Base-by-base conservation (phyloP, 2,888 invertebrate species). In the Dasysyrphus tricinctus region DNA sequence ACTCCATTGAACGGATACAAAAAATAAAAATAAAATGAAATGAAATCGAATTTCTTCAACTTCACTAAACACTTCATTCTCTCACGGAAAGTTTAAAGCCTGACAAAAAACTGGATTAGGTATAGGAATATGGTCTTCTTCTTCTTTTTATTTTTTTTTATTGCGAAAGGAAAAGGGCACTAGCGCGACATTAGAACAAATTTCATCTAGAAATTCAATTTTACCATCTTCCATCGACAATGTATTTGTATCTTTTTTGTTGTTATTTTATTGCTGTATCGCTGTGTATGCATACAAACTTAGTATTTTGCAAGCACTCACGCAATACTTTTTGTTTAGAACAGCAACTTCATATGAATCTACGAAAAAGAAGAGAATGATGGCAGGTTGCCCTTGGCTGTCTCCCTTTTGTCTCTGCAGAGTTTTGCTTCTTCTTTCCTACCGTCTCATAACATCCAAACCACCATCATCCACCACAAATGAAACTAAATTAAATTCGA, bases 401-500 rank as follows among this genome's bases (percentile, higher is more conserved):
- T 69, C 63, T 56, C 32, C 37, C 73, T 65, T 65, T 63, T 56
- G 39, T 63, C 44, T 59, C 32, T 19, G 42, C 11, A 24, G 14
- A 69, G 5, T 54, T 39, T 57, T 44, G 51, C 32, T 49, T 34
- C 42, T 63, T 42, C 65, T 74, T 14, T 14, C 7, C 29, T 24
- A 24, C 24, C 54, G 3, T 39, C 39, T 12, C 39, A 32, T 24
- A 24, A 7, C 32, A 32, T 5, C 32, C 32, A 32, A 32, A 5
- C 32, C 32, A 32, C 32, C 32, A 37, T 39, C 11, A 11, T 2
- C 24, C 24, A 51, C 19, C 39, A 34, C 29, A 63, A 70, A 80
- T 80, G 77, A 37, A 42, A 59, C 65, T 86, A 75, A 86, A 86
- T 86, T 86, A 86, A 82, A 86, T 81, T 86, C 82, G 86, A 86